These are phyloP conservation scores for Alviniconcha strummeri DNA, from an alignment of 2,888 invertebrate genomes.

Conservation along the genomic window DNA sequence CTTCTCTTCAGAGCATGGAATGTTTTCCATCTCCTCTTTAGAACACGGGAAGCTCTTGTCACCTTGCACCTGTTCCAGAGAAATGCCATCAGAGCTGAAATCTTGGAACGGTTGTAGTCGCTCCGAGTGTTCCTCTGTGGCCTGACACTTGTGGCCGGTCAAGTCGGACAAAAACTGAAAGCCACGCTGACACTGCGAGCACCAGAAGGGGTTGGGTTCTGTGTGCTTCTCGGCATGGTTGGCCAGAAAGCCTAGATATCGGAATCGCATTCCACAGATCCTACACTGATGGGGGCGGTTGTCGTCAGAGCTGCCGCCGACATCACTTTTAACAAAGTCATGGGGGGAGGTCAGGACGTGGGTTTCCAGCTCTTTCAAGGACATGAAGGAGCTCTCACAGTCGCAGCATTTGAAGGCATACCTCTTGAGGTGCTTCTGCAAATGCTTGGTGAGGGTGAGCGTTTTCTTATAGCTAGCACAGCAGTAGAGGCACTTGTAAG, in stretches of 20 bases:
- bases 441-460: not conserved
- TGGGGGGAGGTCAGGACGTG: constrained; percentile 4
- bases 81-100: not conserved
- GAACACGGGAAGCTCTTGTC: no score
- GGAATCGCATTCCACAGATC: not conserved
- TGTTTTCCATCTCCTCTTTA: no score
- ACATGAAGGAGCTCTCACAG: not conserved
- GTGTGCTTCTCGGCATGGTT: not conserved
- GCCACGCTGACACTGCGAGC: not conserved
- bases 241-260: constrained; percentile 11
- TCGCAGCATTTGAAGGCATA: not conserved
- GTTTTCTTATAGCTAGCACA: not conserved
- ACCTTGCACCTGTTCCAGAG: not conserved
- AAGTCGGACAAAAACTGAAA: not conserved
- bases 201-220: constrained; percentile 4
- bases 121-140: not conserved
- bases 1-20: not conserved
- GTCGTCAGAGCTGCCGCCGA: not conserved
- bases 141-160: constrained; percentile 6
- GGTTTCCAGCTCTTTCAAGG: not conserved
- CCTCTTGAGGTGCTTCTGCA: constrained; percentile 7
- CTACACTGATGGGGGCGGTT: constrained; percentile 5
- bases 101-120: not conserved
- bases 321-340: not conserved
- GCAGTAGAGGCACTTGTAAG: not conserved